phyloP scores from a whole-genome alignment of 2,113 vertebrate genomes.

The Rissa tridactyla region DNA sequence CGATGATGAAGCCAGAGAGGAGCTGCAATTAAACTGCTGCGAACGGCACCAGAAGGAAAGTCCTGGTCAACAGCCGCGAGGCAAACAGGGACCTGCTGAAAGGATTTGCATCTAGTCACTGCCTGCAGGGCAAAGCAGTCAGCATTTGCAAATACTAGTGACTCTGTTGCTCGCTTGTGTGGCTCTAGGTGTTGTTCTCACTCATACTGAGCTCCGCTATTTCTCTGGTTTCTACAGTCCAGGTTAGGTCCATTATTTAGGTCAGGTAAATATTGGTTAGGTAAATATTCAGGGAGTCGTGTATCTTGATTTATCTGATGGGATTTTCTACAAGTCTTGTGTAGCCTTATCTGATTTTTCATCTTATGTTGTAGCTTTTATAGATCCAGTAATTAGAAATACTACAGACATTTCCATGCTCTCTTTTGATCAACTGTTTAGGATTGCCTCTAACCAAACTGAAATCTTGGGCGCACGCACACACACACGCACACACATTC shows the following conservation, averaged over 20 bases:
- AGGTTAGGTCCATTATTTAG: too few relatives aligned
- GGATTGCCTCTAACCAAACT: background rate
- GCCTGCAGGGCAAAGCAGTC: background rate
- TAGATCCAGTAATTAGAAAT: background rate
- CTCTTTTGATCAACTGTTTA: background rate
- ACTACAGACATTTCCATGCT: background rate
- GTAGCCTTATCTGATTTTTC: background rate
- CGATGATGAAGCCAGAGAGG: background rate
- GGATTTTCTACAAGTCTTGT: background rate
- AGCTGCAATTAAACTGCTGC: background rate
- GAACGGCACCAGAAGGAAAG: background rate
- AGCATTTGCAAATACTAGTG: background rate
- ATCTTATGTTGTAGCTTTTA: background rate
- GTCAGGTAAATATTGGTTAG: too few relatives aligned
- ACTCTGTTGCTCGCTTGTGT: background rate
- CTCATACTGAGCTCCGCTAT: background rate
- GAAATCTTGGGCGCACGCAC: background rate
- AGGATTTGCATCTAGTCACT: background rate
- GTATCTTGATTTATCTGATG: background rate
- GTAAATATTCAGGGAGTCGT: background rate
- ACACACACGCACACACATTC: background rate
- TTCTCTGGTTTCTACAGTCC: background rate
- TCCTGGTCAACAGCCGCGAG: background rate
- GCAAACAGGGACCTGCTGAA: background rate
- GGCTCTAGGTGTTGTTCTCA: background rate